These are phyloP conservation scores for Thalassaphorura encarpata DNA, from an alignment of 1,140 invertebrate genomes.

Conservation along the genomic window DNA sequence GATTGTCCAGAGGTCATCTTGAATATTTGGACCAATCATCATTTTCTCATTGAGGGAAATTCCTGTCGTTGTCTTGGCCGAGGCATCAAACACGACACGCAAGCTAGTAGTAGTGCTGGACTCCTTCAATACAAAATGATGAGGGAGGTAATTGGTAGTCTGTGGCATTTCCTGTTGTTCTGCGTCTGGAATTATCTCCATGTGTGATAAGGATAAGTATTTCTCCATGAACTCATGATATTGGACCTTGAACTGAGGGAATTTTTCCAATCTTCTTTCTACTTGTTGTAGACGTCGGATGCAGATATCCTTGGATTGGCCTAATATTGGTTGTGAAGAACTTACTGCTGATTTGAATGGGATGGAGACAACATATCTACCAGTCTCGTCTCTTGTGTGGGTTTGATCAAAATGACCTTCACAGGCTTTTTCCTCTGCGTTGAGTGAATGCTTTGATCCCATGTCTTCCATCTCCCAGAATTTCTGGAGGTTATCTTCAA, in stretches of 20 bases:
- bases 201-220: constrained; percentile 35
- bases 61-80: background rate
- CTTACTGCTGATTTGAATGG: constrained; percentile 26
- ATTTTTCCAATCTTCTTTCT: background rate
- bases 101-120: background rate
- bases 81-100: constrained; percentile 10
- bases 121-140: constrained; percentile 12
- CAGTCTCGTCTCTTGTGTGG: constrained; percentile 12
- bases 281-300: constrained; percentile 20
- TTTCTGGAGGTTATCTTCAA: constrained; percentile 18
- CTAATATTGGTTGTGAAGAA: constrained; percentile 1
- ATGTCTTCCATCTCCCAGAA: constrained; percentile 35
- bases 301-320: constrained; percentile 19
- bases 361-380: constrained; percentile 26
- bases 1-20: constrained; percentile 36
- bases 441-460: background rate
- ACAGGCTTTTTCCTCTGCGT: constrained; percentile 17
- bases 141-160: constrained; percentile 4
- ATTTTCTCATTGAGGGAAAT: constrained; percentile 24
- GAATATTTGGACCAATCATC: constrained; percentile 34
- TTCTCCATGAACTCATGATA: constrained; percentile 34
- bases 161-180: background rate
- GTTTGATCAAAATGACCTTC: constrained; percentile 29
- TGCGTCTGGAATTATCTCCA: constrained; percentile 19
- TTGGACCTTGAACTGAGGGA: background rate